phyloP scores from a whole-genome alignment of 2,113 vertebrate genomes.

The Pseudolaguvia tuberculata region DNA sequence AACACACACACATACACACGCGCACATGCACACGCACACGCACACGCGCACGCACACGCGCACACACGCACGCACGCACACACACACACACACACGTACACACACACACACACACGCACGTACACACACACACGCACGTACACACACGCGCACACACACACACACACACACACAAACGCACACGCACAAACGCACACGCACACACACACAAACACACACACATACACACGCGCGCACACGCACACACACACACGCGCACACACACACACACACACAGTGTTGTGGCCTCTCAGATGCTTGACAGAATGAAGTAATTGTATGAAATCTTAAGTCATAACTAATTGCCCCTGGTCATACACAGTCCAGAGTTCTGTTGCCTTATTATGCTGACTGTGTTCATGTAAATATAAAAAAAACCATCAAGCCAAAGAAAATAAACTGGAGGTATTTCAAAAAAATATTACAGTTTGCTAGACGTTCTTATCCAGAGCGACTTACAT shows the following conservation, averaged over 20 bases:
- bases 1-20: slow-evolving; percentile 8
- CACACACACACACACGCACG: slow-evolving; percentile 21
- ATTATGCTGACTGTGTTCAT: slow-evolving; percentile 47
- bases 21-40: too few species aligned
- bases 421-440: slow-evolving; percentile 49
- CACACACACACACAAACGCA: slow-evolving; percentile 20
- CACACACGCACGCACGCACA: neutral
- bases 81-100: slow-evolving; percentile 24
- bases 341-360: slow-evolving; percentile 34
- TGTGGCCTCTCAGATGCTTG: slow-evolving; percentile 38
- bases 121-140: neutral
- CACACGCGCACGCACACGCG: slow-evolving; percentile 14
- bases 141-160: slow-evolving; percentile 23
- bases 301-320: slow-evolving; percentile 52
- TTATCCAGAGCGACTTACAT: too few species aligned
- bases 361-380: slow-evolving; percentile 37
- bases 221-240: slow-evolving; percentile 26
- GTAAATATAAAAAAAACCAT: slow-evolving; percentile 40
- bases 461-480: too few species aligned
- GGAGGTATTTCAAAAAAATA: slow-evolving; percentile 32
- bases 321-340: slow-evolving; percentile 43
- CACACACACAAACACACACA: slow-evolving; percentile 2
- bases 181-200: slow-evolving; percentile 8
- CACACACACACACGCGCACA: too few species aligned
- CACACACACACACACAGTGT: slow-evolving; percentile 26